Evolutionary conservation across 2,797 vertebrate genomes (phyloP), one percentile per base, ranked within the genome.

Genomic region (Parauchenoglanis punctatus): DNA sequence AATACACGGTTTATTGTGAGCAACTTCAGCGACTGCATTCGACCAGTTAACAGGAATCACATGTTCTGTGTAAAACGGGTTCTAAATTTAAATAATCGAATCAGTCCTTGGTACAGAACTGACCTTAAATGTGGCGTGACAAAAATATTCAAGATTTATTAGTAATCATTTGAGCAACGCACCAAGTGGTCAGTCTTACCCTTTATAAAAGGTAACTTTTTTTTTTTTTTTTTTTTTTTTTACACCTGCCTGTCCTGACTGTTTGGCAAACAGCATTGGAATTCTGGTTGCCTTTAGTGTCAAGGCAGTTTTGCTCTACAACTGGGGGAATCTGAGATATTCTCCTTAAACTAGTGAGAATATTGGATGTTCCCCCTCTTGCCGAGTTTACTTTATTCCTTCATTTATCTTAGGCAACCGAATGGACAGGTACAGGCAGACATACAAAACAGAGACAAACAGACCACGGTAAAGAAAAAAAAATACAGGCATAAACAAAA

Each of bases 131-230:
- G 44, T 72, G 59, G 13, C 28, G 59, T 65, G 75, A 85, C 49
- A 73, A 85, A 89, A 83, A 87, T 81, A 91, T 92, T 91, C 81
- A 84, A 92, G 87, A 90, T 72, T 89, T 88, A 89, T 92, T 91
- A 87, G 86, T 90, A 73, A 87, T 84, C 75, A 86, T 87, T 92
- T 92, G 91, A 93, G 92, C 93, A 93, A 93, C 90, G 90, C 92
- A 94, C 92, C 88, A 90, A 90, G 89, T 70, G 90, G 86, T 61
- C 85, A 88, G 90, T 89, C 91, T 90, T 85, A 91, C 89, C 86
- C 85, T 75, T 84, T 88, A 90, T 91, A 92, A 91, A 93, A 89
- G 44, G 83, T 78, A 56, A 81, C 75, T 15, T 72, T 84, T 56
- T 87, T 70, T 6, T 31, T 67, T 84, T 56, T 87, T 70, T 6